Evolutionary conservation across 2,113 vertebrate species (phyloP).

Genomic region (Sclerurus mexicanus): DNA sequence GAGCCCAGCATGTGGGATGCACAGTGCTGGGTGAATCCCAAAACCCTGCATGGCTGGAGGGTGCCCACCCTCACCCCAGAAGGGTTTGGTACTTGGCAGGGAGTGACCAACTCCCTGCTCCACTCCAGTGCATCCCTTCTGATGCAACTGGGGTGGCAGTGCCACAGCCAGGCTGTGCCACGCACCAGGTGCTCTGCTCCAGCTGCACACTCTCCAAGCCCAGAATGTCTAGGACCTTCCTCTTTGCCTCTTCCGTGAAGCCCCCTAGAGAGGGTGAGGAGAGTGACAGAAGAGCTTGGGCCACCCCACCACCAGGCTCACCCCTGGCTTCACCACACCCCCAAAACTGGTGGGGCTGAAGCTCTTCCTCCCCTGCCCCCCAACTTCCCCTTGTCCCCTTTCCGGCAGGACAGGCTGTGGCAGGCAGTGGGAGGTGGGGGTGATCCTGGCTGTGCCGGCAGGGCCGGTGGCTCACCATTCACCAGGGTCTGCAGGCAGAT

Average conservation of each 20-base stretch:
- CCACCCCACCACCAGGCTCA: not conserved
- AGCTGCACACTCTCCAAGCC: constrained; percentile 71
- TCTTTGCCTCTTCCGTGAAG: constrained; percentile 59
- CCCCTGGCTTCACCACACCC: not conserved
- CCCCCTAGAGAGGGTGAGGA: constrained; percentile 28
- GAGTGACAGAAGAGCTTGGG: not conserved
- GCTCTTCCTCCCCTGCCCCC: not conserved
- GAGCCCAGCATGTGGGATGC: rapidly evolving
- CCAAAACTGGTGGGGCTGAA: not conserved
- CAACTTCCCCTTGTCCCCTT: not conserved
- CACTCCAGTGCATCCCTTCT: not conserved
- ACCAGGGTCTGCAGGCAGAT: constrained; percentile 69
- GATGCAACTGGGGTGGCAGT: not conserved
- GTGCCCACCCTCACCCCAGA: not conserved
- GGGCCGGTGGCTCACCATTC: constrained; percentile 62
- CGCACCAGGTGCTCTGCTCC: constrained; percentile 69
- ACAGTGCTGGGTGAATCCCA: not conserved
- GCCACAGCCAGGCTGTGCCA: rapidly evolving
- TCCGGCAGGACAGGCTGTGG: rapidly evolving
- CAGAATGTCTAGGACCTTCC: constrained; percentile 54
- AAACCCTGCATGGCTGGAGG: not conserved
- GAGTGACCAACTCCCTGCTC: not conserved
- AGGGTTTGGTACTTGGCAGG: rapidly evolving
- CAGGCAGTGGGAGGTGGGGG: not conserved
- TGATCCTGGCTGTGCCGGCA: not conserved